These are phyloP conservation scores for Patella vulgata DNA, from an alignment of 1,140 invertebrate species.

Conservation along the genomic window DNA sequence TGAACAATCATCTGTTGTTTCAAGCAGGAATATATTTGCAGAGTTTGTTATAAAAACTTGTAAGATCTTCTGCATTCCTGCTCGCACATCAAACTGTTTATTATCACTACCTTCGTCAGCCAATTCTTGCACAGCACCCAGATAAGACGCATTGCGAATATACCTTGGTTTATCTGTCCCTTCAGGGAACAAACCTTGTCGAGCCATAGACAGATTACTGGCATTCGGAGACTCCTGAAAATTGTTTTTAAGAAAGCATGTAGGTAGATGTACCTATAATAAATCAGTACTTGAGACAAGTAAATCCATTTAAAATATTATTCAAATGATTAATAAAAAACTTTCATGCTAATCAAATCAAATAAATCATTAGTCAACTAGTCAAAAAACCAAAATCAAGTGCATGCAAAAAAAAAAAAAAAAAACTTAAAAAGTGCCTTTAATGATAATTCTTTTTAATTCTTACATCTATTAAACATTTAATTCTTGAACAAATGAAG, in stretches of 20 bases:
- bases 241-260: not conserved
- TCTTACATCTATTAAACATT: too few relatives aligned
- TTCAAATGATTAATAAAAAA: too few relatives aligned
- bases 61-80: conserved; percentile 81
- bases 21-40: conserved; percentile 83
- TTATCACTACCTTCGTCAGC: conserved; percentile 50
- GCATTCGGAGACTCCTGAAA: conserved; percentile 44
- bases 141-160: conserved; percentile 56
- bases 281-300: too few relatives aligned
- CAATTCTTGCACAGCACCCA: conserved; percentile 56
- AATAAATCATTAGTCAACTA: too few relatives aligned
- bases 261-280: too few relatives aligned
- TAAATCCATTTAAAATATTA: too few relatives aligned
- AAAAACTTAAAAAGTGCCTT: too few relatives aligned
- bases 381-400: too few relatives aligned
- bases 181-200: conserved; percentile 18
- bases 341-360: too few relatives aligned
- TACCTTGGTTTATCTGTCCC: conserved; percentile 35
- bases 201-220: conserved; percentile 30
- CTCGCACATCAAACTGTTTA: conserved; percentile 52
- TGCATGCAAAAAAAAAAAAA: too few relatives aligned
- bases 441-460: too few relatives aligned
- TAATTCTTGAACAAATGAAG: too few relatives aligned
- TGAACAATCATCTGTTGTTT: conserved; percentile 38
- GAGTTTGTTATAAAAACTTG: conserved; percentile 96